Percentiles rank a stretch among this genome's conserved stretches.
Evolutionary conservation across 2,888 invertebrate genomes (phyloP).

Genomic region (Eurytoma californica): DNA sequence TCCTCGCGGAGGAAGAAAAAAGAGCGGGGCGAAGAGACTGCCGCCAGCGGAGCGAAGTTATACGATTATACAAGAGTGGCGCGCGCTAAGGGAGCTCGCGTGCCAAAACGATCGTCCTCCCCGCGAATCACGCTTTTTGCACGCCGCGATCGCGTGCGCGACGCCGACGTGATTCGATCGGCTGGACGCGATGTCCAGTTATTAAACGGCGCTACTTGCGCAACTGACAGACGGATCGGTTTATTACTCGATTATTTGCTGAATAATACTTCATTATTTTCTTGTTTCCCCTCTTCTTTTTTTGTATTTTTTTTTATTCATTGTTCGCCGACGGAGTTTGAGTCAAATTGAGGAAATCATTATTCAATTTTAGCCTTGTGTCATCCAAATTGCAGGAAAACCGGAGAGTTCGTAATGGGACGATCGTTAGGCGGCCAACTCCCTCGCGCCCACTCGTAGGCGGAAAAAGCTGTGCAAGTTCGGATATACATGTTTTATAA

Average conservation of each 20-base stretch:
- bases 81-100: slow-evolving; percentile 29
- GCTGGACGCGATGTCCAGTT: slow-evolving; percentile 6
- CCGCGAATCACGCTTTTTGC: slow-evolving; percentile 30
- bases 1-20: slow-evolving; percentile 48
- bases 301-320: not conserved
- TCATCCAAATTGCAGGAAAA: not conserved
- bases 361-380: not conserved
- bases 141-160: slow-evolving; percentile 20
- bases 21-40: slow-evolving; percentile 47
- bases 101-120: slow-evolving; percentile 33
- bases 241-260: too few species aligned
- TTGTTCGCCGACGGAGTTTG: not conserved
- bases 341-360: not conserved
- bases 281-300: not conserved
- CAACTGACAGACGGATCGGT: slow-evolving; percentile 23
- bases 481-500: slow-evolving; percentile 52
- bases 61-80: slow-evolving; percentile 16
- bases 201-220: slow-evolving; percentile 30
- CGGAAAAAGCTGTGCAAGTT: slow-evolving; percentile 32
- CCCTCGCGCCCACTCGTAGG: slow-evolving; percentile 17
- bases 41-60: slow-evolving; percentile 48
- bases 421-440: slow-evolving; percentile 3
- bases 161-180: slow-evolving; percentile 14
- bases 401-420: not conserved
- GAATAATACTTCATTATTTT: too few species aligned